Conservation (phyloP, 1,140 invertebrate genomes). For the Thaumatotibia leucotreta region DNA sequence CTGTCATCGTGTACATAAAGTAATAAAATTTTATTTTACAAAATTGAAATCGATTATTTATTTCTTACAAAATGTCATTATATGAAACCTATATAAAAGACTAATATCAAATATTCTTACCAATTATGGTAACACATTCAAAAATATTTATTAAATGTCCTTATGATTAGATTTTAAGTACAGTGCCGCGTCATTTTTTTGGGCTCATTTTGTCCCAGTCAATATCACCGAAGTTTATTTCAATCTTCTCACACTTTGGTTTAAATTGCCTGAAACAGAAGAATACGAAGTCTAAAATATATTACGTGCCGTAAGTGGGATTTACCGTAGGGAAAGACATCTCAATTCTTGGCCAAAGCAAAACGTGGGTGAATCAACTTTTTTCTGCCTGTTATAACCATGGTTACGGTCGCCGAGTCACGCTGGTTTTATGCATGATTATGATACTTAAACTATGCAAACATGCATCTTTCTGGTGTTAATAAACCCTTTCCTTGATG, state of each 20-base stretch:
- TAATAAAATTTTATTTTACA: slow-evolving; percentile 75
- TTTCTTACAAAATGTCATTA: slow-evolving; percentile 27
- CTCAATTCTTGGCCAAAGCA: too few species aligned
- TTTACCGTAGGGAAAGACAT: too few species aligned
- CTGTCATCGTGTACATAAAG: slow-evolving; percentile 67
- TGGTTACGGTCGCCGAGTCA: too few species aligned
- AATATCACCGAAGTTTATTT: slow-evolving; percentile 80
- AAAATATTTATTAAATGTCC: neutral
- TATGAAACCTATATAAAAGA: neutral
- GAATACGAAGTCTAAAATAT: slow-evolving; percentile 15
- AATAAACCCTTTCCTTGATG: too few species aligned
- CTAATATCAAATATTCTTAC: slow-evolving; percentile 28
- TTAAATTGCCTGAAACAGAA: slow-evolving; percentile 80
- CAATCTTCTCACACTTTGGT: slow-evolving; percentile 79
- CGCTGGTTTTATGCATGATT: too few species aligned
- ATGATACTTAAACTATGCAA: too few species aligned
- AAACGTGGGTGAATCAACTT: too few species aligned
- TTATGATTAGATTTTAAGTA: neutral
- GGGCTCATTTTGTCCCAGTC: slow-evolving; percentile 31
- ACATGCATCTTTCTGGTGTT: too few species aligned
- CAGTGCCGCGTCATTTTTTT: slow-evolving; percentile 25
- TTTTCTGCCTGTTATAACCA: too few species aligned
- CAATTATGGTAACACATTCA: slow-evolving; percentile 13
- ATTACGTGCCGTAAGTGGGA: too few species aligned
- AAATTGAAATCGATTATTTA: slow-evolving; percentile 47